Conservation (phyloP, 2,113 vertebrate species). For the Ictidomys tridecemlineatus region DNA sequence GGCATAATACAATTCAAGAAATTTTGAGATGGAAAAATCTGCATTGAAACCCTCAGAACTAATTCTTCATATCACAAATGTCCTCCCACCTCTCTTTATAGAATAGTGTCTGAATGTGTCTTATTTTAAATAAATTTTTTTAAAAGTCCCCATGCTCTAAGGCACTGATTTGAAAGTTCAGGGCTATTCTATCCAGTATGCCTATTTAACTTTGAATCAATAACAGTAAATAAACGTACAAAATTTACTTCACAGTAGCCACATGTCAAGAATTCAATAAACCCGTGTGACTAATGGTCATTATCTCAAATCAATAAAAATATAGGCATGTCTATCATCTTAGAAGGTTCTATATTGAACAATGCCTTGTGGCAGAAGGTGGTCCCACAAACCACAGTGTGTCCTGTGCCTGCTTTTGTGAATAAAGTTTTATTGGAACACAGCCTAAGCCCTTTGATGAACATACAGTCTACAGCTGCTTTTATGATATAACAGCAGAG, state of each 20-base stretch:
- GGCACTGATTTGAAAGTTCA: not conserved
- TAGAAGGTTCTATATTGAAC: not conserved
- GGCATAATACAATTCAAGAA: constrained; percentile 63
- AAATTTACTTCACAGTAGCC: not conserved
- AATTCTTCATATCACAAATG: constrained; percentile 52
- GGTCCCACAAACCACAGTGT: rapidly evolving
- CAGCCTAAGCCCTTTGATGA: not conserved
- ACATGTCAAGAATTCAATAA: not conserved
- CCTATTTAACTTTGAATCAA: constrained; percentile 36
- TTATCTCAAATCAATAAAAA: not conserved
- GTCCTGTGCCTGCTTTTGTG: not conserved
- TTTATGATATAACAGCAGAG: not conserved
- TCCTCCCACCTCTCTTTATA: not conserved
- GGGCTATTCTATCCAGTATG: not conserved
- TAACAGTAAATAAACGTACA: constrained; percentile 4
- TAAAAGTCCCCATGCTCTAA: not conserved
- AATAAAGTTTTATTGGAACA: constrained; percentile 23
- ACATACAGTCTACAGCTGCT: not conserved
- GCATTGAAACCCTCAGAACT: not conserved
- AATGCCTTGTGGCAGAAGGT: not conserved
- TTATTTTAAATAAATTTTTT: constrained; percentile 40
- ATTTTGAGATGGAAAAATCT: constrained; percentile 23
- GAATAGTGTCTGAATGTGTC: constrained; percentile 23
- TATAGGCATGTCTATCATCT: not conserved
- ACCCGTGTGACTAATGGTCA: not conserved